These are phyloP conservation scores for Ditylenchus weischeri DNA, from an alignment of 2,888 invertebrate genomes.

Conservation along the genomic window DNA sequence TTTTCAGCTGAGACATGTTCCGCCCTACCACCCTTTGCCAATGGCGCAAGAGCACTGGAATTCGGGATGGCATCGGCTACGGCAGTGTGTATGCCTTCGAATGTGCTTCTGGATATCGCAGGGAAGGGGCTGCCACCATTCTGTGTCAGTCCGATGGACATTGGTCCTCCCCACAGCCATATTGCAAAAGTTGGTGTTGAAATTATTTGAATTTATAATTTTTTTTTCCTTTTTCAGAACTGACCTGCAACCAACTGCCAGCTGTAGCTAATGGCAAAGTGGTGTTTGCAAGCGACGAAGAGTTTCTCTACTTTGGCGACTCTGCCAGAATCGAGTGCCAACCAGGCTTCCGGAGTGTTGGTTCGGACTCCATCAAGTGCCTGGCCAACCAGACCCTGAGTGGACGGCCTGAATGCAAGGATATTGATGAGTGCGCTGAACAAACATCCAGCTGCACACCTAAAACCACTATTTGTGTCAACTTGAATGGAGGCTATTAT, in stretches of 20 bases:
- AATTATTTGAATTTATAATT: not conserved
- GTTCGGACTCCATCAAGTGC: constrained; percentile 52
- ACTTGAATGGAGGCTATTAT: constrained; percentile 55
- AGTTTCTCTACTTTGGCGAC: constrained; percentile 48
- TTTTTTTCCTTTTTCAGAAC: constrained; percentile 38
- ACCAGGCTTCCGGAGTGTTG: constrained; percentile 46
- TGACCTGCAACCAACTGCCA: constrained; percentile 51
- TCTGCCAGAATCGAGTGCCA: constrained; percentile 51
- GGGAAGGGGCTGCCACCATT: constrained; percentile 69
- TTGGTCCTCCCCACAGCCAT: constrained; percentile 88
- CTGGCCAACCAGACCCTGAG: constrained; percentile 57
- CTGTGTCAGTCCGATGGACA: constrained; percentile 82
- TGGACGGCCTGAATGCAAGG: constrained; percentile 47
- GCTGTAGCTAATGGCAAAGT: constrained; percentile 45
- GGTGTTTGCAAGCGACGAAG: not conserved
- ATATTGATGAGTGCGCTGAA: constrained; percentile 56
- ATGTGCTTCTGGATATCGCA: constrained; percentile 54
- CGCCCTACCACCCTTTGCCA: constrained; percentile 49
- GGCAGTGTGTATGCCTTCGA: constrained; percentile 56
- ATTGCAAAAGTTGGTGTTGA: constrained; percentile 70
- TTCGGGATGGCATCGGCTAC: constrained; percentile 59
- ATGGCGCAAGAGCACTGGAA: constrained; percentile 50
- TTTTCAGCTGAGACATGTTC: constrained; percentile 54
- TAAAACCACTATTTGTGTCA: constrained; percentile 48
- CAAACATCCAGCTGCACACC: constrained; percentile 47